phyloP scores from a whole-genome alignment of 2,113 vertebrate species.

The Alexandromys fortis region DNA sequence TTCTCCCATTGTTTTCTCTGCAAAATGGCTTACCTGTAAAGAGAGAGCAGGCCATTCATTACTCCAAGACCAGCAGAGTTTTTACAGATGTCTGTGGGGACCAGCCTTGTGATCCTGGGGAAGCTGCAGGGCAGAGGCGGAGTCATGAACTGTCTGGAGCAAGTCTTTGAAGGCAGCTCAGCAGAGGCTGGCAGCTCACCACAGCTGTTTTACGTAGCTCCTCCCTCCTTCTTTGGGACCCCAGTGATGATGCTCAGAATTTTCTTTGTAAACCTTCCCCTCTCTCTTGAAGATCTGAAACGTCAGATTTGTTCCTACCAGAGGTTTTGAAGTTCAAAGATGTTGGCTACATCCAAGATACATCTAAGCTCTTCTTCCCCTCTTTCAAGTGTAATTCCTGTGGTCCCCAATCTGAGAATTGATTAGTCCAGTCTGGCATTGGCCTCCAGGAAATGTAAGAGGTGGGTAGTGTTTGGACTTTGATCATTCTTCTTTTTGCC shows the following conservation, averaged over 20 bases:
- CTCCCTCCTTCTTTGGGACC: neutral
- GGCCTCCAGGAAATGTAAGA: neutral
- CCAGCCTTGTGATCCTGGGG: neutral
- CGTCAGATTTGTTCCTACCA: constrained; percentile 31
- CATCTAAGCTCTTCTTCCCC: neutral
- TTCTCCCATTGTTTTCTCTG: neutral
- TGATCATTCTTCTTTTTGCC: neutral
- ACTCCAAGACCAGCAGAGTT: neutral
- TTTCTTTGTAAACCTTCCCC: constrained; percentile 12
- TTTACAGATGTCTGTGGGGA: neutral
- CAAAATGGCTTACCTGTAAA: neutral
- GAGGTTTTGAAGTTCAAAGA: constrained; percentile 23
- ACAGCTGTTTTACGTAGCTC: neutral
- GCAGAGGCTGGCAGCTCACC: neutral
- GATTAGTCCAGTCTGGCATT: neutral
- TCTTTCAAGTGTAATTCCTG: constrained; percentile 9
- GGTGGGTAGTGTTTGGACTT: neutral
- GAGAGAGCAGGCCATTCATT: neutral
- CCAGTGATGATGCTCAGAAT: neutral
- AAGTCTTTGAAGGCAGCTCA: neutral
- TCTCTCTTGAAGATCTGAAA: constrained; percentile 30
- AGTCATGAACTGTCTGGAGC: neutral
- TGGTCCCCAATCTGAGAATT: neutral
- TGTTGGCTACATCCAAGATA: neutral
- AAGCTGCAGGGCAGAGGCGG: neutral